Evolutionary conservation across 2,888 invertebrate genomes (phyloP).

Genomic region (Heliconius charithonia): DNA sequence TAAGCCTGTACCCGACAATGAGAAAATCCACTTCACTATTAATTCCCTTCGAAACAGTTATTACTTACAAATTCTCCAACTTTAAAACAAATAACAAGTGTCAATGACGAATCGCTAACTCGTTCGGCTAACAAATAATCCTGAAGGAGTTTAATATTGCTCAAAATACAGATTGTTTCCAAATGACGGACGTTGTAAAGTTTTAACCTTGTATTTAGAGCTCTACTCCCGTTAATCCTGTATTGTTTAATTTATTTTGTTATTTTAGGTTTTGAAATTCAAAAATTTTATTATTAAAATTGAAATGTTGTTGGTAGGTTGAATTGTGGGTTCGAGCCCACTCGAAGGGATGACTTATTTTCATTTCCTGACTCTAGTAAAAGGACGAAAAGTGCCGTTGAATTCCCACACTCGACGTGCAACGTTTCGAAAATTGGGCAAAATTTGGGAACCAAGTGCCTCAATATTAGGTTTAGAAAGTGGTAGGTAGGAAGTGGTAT

Average conservation of each 20-base stretch:
- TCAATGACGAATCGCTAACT: slow-evolving; percentile 28
- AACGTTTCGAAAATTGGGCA: no score
- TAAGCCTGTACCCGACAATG: not conserved
- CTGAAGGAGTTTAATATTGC: slow-evolving; percentile 19
- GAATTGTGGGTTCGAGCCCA: no score
- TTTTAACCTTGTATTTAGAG: not conserved
- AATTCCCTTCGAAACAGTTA: slow-evolving; percentile 6
- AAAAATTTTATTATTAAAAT: not conserved
- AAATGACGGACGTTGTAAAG: slow-evolving; percentile 3
- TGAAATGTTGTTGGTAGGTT: no score
- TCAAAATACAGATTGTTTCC: slow-evolving; percentile 8
- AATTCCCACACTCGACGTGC: no score
- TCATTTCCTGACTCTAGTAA: no score
- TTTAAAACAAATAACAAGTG: slow-evolving; percentile 24
- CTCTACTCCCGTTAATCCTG: not conserved
- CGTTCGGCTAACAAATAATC: slow-evolving; percentile 14
- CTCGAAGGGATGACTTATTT: no score
- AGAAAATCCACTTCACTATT: slow-evolving; percentile 9
- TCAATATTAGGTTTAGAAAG: no score
- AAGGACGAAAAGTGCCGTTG: no score
- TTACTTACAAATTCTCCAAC: slow-evolving; percentile 18
- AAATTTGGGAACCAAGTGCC: no score
- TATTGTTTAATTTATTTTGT: not conserved
- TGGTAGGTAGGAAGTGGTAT: no score
- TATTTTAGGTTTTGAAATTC: not conserved